Percentiles rank a stretch among this genome's conserved stretches.
Conservation (phyloP, 2,113 vertebrate species). For the Monopterus albus region DNA sequence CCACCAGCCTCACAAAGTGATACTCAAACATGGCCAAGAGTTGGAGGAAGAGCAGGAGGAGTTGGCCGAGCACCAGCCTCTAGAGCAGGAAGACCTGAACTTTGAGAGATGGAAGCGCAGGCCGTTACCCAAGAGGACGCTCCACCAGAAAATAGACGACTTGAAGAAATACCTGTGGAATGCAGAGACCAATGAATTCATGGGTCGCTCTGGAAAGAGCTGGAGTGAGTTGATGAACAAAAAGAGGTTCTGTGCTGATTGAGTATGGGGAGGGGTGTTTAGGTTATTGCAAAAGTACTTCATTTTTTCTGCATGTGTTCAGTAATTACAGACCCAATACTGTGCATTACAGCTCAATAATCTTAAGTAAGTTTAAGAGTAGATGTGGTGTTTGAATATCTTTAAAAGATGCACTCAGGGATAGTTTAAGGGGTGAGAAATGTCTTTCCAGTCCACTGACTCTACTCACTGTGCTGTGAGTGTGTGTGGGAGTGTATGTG, state of each 20-base stretch:
- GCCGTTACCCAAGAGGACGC: slow-evolving; percentile 81
- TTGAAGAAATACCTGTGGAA: slow-evolving; percentile 94
- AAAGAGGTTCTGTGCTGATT: slow-evolving; percentile 26
- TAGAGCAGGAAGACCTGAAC: slow-evolving; percentile 85
- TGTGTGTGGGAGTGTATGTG: slow-evolving; percentile 61
- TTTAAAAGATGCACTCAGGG: slow-evolving; percentile 42
- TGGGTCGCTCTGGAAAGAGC: slow-evolving; percentile 94
- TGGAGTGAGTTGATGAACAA: slow-evolving; percentile 89
- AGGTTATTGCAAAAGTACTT: slow-evolving; percentile 5
- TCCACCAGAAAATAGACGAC: slow-evolving; percentile 85
- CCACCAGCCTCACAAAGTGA: slow-evolving; percentile 78
- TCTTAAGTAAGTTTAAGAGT: slow-evolving; percentile 4
- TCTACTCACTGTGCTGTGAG: slow-evolving; percentile 60
- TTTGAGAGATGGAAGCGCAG: slow-evolving; percentile 84
- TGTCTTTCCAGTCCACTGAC: slow-evolving; percentile 50
- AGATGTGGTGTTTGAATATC: slow-evolving; percentile 16
- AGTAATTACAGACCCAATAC: slow-evolving; percentile 2
- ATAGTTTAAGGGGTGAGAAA: slow-evolving; percentile 42
- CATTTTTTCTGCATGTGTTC: slow-evolving; percentile 8
- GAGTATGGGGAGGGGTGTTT: neutral
- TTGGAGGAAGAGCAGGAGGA: slow-evolving; percentile 87
- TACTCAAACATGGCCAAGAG: slow-evolving; percentile 85
- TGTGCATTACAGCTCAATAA: slow-evolving; percentile 1
- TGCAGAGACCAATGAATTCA: slow-evolving; percentile 91
- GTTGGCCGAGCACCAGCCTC: slow-evolving; percentile 83